Evolutionary conservation across 2,797 vertebrate genomes (phyloP), one percentile per base, ranked within the genome.

Genomic region (Echiichthys vipera): DNA sequence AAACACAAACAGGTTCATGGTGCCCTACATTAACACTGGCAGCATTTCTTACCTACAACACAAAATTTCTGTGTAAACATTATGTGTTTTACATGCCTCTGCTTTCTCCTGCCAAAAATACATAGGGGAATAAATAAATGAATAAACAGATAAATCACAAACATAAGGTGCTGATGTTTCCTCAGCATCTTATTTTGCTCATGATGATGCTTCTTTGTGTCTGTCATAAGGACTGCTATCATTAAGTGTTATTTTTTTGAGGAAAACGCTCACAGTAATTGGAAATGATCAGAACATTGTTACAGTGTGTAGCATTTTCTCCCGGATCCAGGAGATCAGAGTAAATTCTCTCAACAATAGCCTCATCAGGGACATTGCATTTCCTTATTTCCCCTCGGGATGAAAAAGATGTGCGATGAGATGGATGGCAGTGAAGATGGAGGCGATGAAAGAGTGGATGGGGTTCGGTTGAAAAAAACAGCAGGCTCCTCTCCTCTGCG

Each of bases 211-310:
- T 39, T 61, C 32, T 72, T 77, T 56, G 43, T 74, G 51, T 18
- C 47, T 32, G 64, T 72, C 47, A 22, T 29, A 74, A 72, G 47
- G 22, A 57, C 58, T 17, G 4, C 53, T 24, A 50, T 74, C 65
- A 69, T 84, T 80, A 81, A 36, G 74, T 58, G 68, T 54, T 37
- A 77, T 87, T 87, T 81, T 78, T 78, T 71, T 24, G 24, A 65
- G 30, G 43, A 70, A 40, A 63, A 34, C 43, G 25, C 2, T 7
- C 65, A 69, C n/a, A 54, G 64, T 78, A 77, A 84, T 78, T 74
- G 62, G 56, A 74, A 74, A 73, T 79, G 27, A 75, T 78, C 51
- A 74, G 55, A 55, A 56, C 57, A 61, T 51, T 80, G 47, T 71
- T 24, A n/a, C 24, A 34, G 39, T 40, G n/a, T 8, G 13, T 6